A percentile compares a stretch with the other conserved stretches of the same genome.
These are phyloP conservation scores for Selenia dentaria DNA, from an alignment of 2,888 invertebrate genomes.

Conservation along the genomic window DNA sequence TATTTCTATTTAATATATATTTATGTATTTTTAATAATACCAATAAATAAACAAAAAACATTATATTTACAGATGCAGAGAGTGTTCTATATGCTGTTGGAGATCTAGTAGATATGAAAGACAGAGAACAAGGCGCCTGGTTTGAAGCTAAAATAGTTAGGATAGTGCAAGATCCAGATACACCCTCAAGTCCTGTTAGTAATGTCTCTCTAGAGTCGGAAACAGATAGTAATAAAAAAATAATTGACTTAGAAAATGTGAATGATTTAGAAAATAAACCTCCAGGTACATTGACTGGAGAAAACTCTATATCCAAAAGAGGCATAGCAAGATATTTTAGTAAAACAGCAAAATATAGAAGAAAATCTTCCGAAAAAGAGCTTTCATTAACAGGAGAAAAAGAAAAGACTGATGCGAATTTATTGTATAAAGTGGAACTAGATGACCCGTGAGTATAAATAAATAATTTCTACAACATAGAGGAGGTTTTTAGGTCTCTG, in stretches of 20 bases:
- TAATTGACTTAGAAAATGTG: slow-evolving; percentile 39
- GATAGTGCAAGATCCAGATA: slow-evolving; percentile 70
- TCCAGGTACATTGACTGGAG: slow-evolving; percentile 36
- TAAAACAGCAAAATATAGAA: slow-evolving; percentile 44
- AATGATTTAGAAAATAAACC: slow-evolving; percentile 57
- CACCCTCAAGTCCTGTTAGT: neutral
- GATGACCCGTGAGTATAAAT: slow-evolving; percentile 66
- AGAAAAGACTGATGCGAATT: slow-evolving; percentile 49
- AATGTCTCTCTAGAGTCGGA: neutral
- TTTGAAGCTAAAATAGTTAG: slow-evolving; percentile 87
- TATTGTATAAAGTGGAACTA: slow-evolving; percentile 73
- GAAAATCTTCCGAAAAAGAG: slow-evolving; percentile 22
- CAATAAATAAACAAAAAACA: no score
- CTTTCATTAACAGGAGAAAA: slow-evolving; percentile 10
- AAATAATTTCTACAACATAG: no score
- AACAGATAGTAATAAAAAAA: slow-evolving; percentile 11
- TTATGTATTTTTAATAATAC: no score
- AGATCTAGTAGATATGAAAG: slow-evolving; percentile 88
- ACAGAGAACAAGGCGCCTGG: slow-evolving; percentile 88
- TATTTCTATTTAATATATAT: no score
- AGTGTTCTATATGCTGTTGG: slow-evolving; percentile 83
- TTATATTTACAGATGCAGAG: slow-evolving; percentile 58
- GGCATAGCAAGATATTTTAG: slow-evolving; percentile 59
- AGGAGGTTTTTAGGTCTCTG: no score
- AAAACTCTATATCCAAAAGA: slow-evolving; percentile 42